A percentile compares a stretch with the other conserved stretches of the same genome.
phyloP scores from a whole-genome alignment of 2,888 invertebrate species.

The Luperina testacea region DNA sequence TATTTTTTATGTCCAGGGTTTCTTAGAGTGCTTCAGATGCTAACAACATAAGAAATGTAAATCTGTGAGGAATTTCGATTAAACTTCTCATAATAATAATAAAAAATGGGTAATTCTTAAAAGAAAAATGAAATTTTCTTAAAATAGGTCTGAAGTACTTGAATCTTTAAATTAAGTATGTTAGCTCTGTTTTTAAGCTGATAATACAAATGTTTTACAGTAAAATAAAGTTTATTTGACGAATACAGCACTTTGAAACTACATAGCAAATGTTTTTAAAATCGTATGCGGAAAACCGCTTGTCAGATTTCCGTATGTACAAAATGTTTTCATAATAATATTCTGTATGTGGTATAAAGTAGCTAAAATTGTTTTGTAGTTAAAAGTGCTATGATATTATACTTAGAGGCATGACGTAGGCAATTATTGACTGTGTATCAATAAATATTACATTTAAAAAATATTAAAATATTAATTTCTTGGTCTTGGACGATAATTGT shows the following conservation, averaged over 20 bases:
- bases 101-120: slow-evolving; percentile 11
- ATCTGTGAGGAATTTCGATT: not conserved
- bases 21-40: slow-evolving; percentile 47
- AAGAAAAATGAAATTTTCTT: not conserved
- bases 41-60: not conserved
- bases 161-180: slow-evolving; percentile 58
- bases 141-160: slow-evolving; percentile 42
- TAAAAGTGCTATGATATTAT: slow-evolving; percentile 46
- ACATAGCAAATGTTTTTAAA: not conserved
- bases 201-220: slow-evolving; percentile 58
- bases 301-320: not conserved
- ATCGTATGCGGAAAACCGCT: not conserved
- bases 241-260: slow-evolving; percentile 49
- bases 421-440: not conserved
- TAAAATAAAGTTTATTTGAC: slow-evolving; percentile 56
- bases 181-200: slow-evolving; percentile 57
- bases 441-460: not conserved
- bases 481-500: slow-evolving; percentile 18
- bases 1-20: slow-evolving; percentile 63
- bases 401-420: not conserved
- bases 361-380: slow-evolving; percentile 40
- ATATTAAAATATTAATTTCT: not conserved
- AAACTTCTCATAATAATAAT: not conserved
- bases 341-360: not conserved
- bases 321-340: slow-evolving; percentile 24